phyloP scores from a whole-genome alignment of 1,140 invertebrate species.

The Bombus fervidus region DNA sequence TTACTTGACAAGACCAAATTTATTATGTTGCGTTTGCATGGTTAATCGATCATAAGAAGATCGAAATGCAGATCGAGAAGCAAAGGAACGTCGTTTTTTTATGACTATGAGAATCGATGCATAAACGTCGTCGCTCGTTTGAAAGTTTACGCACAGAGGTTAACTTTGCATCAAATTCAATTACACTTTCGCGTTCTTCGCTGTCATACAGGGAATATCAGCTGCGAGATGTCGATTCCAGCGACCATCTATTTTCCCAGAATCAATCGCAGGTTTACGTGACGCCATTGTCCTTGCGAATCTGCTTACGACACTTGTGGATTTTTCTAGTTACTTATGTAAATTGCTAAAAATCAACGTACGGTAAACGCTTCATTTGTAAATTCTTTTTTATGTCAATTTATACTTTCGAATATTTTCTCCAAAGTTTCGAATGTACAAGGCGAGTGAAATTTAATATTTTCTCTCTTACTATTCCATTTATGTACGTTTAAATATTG shows the following conservation, averaged over 20 bases:
- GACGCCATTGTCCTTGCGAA: background rate
- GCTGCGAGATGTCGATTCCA: background rate
- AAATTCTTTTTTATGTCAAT: background rate
- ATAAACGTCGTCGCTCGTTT: slow-evolving; percentile 13
- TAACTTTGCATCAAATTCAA: slow-evolving; percentile 11
- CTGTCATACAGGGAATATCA: background rate
- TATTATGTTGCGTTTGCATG: background rate
- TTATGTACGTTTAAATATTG: no score
- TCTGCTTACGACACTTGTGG: background rate
- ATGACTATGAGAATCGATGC: background rate
- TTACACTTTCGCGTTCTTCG: slow-evolving; percentile 24
- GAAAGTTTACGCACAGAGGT: slow-evolving; percentile 14
- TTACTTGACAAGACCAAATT: background rate
- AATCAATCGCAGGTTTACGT: background rate
- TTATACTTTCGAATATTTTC: background rate
- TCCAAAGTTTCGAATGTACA: background rate
- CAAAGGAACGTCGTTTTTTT: background rate
- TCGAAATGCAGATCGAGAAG: background rate
- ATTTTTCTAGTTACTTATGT: background rate
- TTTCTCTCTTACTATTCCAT: no score
- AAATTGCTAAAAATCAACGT: no score
- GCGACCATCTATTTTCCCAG: background rate
- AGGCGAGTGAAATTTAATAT: background rate
- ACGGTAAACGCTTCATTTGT: background rate
- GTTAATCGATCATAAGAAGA: background rate